These are phyloP conservation scores for Teleopsis dalmanni DNA, from an alignment of 1,140 invertebrate species.

Conservation along the genomic window DNA sequence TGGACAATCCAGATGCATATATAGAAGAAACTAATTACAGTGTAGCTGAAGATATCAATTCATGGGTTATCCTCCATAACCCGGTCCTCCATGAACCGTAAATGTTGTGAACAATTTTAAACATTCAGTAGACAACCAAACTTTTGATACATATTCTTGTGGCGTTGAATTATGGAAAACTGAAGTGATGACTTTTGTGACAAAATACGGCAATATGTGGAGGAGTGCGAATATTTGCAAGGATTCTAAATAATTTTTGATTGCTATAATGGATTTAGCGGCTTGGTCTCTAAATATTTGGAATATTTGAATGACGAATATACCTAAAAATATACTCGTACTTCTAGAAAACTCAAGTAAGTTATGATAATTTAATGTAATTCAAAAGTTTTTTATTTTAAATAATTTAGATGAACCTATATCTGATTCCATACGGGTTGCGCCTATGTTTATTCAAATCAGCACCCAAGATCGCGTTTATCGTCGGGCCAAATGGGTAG, in stretches of 20 bases:
- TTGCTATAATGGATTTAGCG: slow-evolving; percentile 69
- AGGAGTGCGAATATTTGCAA: slow-evolving; percentile 73
- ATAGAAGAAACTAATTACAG: slow-evolving; percentile 47
- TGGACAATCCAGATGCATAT: slow-evolving; percentile 48
- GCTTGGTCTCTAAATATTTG: slow-evolving; percentile 59
- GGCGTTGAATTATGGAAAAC: slow-evolving; percentile 62
- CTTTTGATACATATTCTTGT: slow-evolving; percentile 62
- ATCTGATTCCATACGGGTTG: slow-evolving; percentile 53
- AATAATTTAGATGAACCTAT: slow-evolving; percentile 31
- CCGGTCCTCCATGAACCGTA: slow-evolving; percentile 69
- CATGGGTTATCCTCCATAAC: slow-evolving; percentile 74
- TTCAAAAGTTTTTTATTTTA: not conserved
- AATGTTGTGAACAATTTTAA: slow-evolving; percentile 65
- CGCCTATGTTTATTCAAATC: slow-evolving; percentile 61
- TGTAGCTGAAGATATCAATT: slow-evolving; percentile 56
- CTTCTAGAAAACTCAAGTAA: slow-evolving; percentile 20
- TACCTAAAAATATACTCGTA: slow-evolving; percentile 23
- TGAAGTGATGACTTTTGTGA: slow-evolving; percentile 62
- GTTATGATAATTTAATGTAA: not conserved
- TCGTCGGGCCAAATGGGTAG: slow-evolving; percentile 61
- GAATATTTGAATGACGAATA: slow-evolving; percentile 76
- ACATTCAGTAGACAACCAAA: slow-evolving; percentile 52
- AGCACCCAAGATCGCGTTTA: slow-evolving; percentile 60
- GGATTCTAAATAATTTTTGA: slow-evolving; percentile 76
- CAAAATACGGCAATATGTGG: slow-evolving; percentile 70